These are phyloP conservation scores for Malurus elegans DNA, from an alignment of 2,113 vertebrate species.

Conservation along the genomic window DNA sequence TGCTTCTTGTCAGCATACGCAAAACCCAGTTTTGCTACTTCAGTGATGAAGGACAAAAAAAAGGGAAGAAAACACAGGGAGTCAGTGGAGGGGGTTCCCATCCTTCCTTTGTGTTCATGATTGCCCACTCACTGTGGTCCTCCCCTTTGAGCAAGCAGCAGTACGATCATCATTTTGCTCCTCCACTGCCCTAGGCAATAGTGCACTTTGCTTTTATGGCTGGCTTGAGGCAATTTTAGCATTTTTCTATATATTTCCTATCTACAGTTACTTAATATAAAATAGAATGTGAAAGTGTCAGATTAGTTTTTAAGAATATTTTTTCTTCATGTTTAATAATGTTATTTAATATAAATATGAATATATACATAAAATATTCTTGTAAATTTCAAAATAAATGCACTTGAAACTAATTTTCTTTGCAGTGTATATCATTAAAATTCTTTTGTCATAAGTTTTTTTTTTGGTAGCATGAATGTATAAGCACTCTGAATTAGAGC, in stretches of 20 bases:
- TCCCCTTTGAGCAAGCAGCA: neutral
- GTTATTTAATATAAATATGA: constrained; percentile 53
- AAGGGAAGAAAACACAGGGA: neutral
- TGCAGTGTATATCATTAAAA: neutral
- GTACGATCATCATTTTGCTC: neutral
- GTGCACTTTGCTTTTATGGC: constrained; percentile 40
- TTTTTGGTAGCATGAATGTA: neutral
- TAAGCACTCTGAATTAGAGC: neutral
- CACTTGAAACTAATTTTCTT: constrained; percentile 10
- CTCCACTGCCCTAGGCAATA: neutral
- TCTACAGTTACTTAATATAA: neutral
- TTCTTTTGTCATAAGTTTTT: neutral
- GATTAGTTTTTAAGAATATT: constrained; percentile 44
- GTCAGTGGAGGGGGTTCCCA: neutral
- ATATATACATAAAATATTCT: neutral
- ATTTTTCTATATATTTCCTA: constrained; percentile 34
- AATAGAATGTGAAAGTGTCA: constrained; percentile 45
- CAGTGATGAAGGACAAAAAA: neutral
- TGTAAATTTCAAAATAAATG: constrained; percentile 57
- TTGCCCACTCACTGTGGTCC: neutral
- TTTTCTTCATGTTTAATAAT: constrained; percentile 47
- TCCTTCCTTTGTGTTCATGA: neutral
- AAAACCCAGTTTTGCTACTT: neutral
- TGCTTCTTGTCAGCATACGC: neutral
- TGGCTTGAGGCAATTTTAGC: constrained; percentile 28